Conservation (phyloP, 2,888 invertebrate genomes). For the Caenorhabditis sp. region DNA sequence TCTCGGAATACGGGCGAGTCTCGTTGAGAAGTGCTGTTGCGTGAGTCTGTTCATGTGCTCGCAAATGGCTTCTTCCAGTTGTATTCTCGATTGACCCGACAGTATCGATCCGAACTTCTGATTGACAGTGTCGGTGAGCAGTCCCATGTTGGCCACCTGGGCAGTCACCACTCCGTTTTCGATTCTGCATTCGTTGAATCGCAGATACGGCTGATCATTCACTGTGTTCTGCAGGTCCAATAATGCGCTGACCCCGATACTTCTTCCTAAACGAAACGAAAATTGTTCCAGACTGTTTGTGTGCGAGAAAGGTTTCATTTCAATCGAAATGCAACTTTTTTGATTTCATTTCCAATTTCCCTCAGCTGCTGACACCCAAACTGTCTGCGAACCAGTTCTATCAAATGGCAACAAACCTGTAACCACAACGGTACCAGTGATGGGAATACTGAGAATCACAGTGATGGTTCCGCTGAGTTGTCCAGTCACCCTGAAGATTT, state of each 20-base stretch:
- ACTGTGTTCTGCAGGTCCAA: slow-evolving; percentile 74
- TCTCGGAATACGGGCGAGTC: slow-evolving; percentile 70
- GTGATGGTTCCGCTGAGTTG: slow-evolving; percentile 74
- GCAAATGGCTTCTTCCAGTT: slow-evolving; percentile 74
- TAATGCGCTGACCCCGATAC: slow-evolving; percentile 72
- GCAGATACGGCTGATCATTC: slow-evolving; percentile 75
- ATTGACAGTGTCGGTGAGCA: slow-evolving; percentile 81
- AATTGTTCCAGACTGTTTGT: not conserved
- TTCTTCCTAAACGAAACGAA: slow-evolving; percentile 64
- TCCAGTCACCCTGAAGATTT: slow-evolving; percentile 67
- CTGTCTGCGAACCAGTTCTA: slow-evolving; percentile 14
- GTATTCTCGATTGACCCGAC: slow-evolving; percentile 69
- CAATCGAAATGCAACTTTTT: slow-evolving; percentile 31
- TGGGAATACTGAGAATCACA: slow-evolving; percentile 73
- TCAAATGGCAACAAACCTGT: slow-evolving; percentile 62
- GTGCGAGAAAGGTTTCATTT: not conserved
- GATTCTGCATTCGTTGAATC: slow-evolving; percentile 71
- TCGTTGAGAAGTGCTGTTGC: slow-evolving; percentile 73
- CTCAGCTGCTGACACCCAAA: slow-evolving; percentile 5
- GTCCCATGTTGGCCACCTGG: slow-evolving; percentile 78
- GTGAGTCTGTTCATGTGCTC: slow-evolving; percentile 73
- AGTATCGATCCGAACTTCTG: slow-evolving; percentile 71
- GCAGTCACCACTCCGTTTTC: slow-evolving; percentile 75
- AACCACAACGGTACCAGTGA: slow-evolving; percentile 71
- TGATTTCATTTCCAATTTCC: not conserved